Percentiles rank a stretch among this genome's conserved stretches.
Evolutionary conservation across 2,797 vertebrate genomes (phyloP).

Genomic region (Echiichthys vipera): DNA sequence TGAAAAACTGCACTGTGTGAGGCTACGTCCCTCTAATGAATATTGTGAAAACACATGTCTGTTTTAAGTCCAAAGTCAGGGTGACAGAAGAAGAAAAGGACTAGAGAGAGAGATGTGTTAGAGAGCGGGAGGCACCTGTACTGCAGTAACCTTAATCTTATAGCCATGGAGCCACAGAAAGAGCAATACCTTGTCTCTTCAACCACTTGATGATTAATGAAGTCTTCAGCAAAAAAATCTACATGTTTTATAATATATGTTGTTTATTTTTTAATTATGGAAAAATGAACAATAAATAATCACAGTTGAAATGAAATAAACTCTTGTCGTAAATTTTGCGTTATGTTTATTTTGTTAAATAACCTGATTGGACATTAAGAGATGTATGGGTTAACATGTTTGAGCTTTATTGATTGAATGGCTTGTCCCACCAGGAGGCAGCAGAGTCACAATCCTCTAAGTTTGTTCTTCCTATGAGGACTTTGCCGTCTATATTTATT

Average conservation of each 20-base stretch:
- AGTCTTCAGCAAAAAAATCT: constrained; percentile 53
- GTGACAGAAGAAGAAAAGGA: constrained; percentile 14
- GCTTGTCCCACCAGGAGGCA: constrained; percentile 57
- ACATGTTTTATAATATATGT: constrained; percentile 80
- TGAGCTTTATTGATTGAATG: constrained; percentile 10
- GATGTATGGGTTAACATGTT: not conserved
- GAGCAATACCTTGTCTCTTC: constrained; percentile 61
- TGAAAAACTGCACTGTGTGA: constrained; percentile 46
- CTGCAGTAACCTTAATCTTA: constrained; percentile 44
- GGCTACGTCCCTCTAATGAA: constrained; percentile 36
- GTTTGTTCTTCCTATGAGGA: not conserved
- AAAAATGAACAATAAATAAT: constrained; percentile 72
- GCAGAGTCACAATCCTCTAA: constrained; percentile 28
- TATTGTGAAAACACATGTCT: constrained; percentile 40
- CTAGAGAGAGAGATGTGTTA: constrained; percentile 2
- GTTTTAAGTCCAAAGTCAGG: constrained; percentile 42
- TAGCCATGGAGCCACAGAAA: constrained; percentile 64
- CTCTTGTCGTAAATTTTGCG: constrained; percentile 22
- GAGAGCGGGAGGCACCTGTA: constrained; percentile 35
- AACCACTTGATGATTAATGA: constrained; percentile 58
- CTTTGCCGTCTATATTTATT: not conserved
- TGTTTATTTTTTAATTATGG: constrained; percentile 74
- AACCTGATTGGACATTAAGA: not conserved
- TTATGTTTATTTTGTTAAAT: not conserved
- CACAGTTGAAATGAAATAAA: constrained; percentile 34